Evolutionary conservation across 92 coral and sea anemone genomes (phyloP).

Genomic region (Parazoanthus darwini): DNA sequence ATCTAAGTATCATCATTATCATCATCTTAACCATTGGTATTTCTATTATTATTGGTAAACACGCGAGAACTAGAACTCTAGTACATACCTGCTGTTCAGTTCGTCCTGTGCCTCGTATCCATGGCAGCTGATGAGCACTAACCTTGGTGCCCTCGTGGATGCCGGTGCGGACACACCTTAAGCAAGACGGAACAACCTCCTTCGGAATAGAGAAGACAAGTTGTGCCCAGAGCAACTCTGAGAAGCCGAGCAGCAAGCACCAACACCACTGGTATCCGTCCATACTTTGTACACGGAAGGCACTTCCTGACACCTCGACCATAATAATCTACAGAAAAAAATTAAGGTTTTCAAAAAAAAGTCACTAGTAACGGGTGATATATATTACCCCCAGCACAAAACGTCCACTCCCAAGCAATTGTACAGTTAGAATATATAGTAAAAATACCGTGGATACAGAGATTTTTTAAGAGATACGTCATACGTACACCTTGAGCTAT

Average conservation of each 20-base stretch:
- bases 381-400: too few relatives aligned
- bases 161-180: slow-evolving; percentile 69
- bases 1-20: too few relatives aligned
- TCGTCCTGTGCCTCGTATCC: slow-evolving; percentile 65
- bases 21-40: too few relatives aligned
- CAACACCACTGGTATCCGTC: slow-evolving; percentile 82
- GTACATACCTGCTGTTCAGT: slow-evolving; percentile 73
- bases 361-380: not conserved
- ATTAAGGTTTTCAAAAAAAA: not conserved
- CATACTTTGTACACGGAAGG: slow-evolving; percentile 78
- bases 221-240: slow-evolving; percentile 91
- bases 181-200: slow-evolving; percentile 62
- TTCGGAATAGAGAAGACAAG: slow-evolving; percentile 76
- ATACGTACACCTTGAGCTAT: too few relatives aligned
- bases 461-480: too few relatives aligned
- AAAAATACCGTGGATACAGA: too few relatives aligned
- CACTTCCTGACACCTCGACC: slow-evolving; percentile 72
- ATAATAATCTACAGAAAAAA: slow-evolving; percentile 57
- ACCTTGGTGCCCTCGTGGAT: slow-evolving; percentile 48
- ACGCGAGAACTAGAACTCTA: not conserved
- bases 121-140: slow-evolving; percentile 24
- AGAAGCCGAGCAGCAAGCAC: slow-evolving; percentile 82
- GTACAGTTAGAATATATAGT: too few relatives aligned
- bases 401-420: too few relatives aligned
- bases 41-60: too few relatives aligned